phyloP scores from a whole-genome alignment of 1,140 invertebrate genomes.

The Leucophenga varia region DNA sequence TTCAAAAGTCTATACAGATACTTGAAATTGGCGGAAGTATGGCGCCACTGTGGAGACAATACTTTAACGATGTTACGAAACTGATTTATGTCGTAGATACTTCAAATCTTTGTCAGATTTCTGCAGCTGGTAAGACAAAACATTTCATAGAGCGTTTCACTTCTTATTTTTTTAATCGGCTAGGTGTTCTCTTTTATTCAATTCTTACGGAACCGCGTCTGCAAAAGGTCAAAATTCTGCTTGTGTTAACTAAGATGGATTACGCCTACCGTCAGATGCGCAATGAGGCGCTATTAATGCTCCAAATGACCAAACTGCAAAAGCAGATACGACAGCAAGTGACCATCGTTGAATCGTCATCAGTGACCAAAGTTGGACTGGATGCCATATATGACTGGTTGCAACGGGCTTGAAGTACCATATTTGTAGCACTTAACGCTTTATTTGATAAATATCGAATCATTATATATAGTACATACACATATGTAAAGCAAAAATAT shows the following conservation, averaged over 20 bases:
- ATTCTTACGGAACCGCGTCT: slow-evolving; percentile 70
- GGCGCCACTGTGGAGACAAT: slow-evolving; percentile 76
- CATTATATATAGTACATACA: slow-evolving; percentile 6
- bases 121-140: slow-evolving; percentile 64
- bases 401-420: slow-evolving; percentile 29
- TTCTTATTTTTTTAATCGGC: not conserved
- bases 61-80: slow-evolving; percentile 67
- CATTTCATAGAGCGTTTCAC: not conserved
- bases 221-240: slow-evolving; percentile 66
- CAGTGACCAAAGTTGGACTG: slow-evolving; percentile 69
- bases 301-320: slow-evolving; percentile 68
- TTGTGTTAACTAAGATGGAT: slow-evolving; percentile 80
- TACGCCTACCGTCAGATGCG: slow-evolving; percentile 79
- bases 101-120: slow-evolving; percentile 79
- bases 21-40: slow-evolving; percentile 76
- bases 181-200: slow-evolving; percentile 68
- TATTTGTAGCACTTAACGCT: too few relatives aligned
- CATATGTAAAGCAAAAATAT: slow-evolving; percentile 2
- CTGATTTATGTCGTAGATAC: slow-evolving; percentile 77
- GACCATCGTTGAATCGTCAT: slow-evolving; percentile 70
- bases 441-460: too few relatives aligned
- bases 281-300: slow-evolving; percentile 77
- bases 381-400: slow-evolving; percentile 68
- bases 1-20: slow-evolving; percentile 57
- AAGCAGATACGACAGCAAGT: slow-evolving; percentile 68